phyloP scores from a whole-genome alignment of 2,113 vertebrate genomes.

The Gallinago paraguaiae region DNA sequence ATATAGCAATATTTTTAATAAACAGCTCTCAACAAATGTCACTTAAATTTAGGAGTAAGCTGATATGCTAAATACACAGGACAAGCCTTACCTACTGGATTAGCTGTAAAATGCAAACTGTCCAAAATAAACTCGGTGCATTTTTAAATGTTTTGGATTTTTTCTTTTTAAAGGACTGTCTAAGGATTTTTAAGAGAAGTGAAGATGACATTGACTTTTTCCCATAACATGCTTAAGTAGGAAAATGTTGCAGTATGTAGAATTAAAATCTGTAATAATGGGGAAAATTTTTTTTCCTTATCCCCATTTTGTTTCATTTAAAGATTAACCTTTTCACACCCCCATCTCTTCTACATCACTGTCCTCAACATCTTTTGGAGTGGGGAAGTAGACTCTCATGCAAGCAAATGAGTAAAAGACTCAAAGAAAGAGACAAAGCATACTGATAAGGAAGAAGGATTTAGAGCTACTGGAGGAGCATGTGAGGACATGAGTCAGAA shows the following conservation, averaged over 20 bases:
- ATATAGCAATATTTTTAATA: constrained; percentile 27
- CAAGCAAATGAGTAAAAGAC: background rate
- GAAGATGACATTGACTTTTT: background rate
- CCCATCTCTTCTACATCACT: background rate
- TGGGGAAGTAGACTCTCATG: background rate
- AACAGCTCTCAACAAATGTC: constrained; percentile 8
- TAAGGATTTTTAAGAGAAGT: background rate
- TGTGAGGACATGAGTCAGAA: background rate
- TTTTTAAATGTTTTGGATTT: background rate
- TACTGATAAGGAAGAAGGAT: background rate
- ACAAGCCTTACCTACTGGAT: constrained; percentile 7
- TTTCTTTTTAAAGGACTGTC: background rate
- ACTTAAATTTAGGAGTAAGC: background rate
- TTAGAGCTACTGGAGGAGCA: background rate
- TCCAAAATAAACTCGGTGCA: background rate
- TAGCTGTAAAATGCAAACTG: constrained; percentile 1
- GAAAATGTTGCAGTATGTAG: background rate
- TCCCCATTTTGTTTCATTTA: background rate
- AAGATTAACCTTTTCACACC: background rate
- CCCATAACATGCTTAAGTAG: background rate
- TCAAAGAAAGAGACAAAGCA: background rate
- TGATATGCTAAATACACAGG: background rate
- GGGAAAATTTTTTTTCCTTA: background rate
- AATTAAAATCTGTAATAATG: background rate
- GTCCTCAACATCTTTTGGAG: background rate